Percentiles rank a stretch among this genome's conserved stretches.
Conservation (phyloP, 1,140 invertebrate genomes). For the Pristionchus pacificus region DNA sequence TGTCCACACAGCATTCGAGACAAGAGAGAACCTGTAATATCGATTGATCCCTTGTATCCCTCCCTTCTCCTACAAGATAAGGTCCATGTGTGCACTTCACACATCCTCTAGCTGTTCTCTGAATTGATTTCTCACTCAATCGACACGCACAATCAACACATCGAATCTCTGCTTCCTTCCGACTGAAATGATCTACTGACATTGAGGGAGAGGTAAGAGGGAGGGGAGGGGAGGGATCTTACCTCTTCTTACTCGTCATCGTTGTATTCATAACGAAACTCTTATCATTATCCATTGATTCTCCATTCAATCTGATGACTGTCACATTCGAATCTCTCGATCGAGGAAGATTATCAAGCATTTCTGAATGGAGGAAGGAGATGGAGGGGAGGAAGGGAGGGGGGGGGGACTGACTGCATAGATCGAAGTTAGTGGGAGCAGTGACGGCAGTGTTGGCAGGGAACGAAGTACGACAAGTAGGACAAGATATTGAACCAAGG, state of each 20-base stretch:
- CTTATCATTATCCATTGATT: constrained; percentile 1
- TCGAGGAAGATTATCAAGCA: constrained; percentile 33
- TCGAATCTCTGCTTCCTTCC: constrained; percentile 2
- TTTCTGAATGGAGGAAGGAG: constrained; percentile 29
- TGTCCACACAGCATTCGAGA: constrained; percentile 46
- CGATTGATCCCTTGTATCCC: neutral
- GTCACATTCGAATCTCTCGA: constrained; percentile 44
- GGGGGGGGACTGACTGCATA: constrained; percentile 44
- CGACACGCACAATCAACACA: neutral
- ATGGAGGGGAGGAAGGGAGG: neutral
- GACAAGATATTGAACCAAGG: constrained; percentile 44
- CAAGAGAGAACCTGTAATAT: constrained; percentile 37
- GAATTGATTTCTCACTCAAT: neutral
- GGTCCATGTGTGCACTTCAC: neutral
- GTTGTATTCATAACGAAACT: neutral
- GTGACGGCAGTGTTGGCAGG: constrained; percentile 25
- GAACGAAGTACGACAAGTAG: constrained; percentile 38
- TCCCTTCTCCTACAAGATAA: neutral
- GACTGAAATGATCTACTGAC: constrained; percentile 1
- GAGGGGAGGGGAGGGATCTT: neutral
- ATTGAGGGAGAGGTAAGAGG: constrained; percentile 7
- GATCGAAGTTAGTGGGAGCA: constrained; percentile 46
- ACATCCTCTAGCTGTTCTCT: neutral
- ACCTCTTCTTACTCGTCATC: neutral
- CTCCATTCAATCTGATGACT: constrained; percentile 35